Evolutionary conservation across 1,140 invertebrate genomes (phyloP), one percentile per base, ranked within the genome.

Genomic region (Mactra quadrangularis): DNA sequence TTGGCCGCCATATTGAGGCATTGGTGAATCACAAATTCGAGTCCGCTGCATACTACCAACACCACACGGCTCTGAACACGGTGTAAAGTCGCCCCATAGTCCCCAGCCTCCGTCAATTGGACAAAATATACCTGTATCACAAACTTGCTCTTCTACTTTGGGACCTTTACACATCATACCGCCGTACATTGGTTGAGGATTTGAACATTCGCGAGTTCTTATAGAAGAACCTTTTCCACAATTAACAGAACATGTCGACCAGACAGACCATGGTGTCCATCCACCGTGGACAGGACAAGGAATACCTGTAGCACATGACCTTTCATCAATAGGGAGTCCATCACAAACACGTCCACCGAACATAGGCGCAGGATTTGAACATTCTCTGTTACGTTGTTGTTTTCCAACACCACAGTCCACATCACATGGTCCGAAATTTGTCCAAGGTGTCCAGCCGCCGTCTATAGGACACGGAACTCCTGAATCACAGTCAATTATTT

Each of bases 271-370:
- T 9, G 29, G 11, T 15, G 84, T 78, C 86, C 87, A 89, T 6
- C 31, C 68, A n/a, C 41, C 84, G 92, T 91, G 85, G 93, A 94
- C 94, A 57, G 89, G 88, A 70, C 92, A 90, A 3, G 64, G 75
- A n/a, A 86, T 83, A 27, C 57, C 59, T 27, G 72, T 81, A 15
- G 83, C 60, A 81, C 92, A 93, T 19, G 86, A 82, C 52, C 81
- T 53, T 38, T 84, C 82, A 27, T 90, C 85, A 13, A 47, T 68
- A 33, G 60, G 47, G 0, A 52, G 13, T n/a, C 91, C 91, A 11
- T 60, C 29, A 82, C 93, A 93, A 4, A 64, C 53, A 11, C 82
- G 35, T 3, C 92, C 93, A 9, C 91, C 92, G 78, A 89, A 91
- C 52, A 87, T 82, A 6, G 91, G 90, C 9, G 71, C 62, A 0